Conservation (phyloP, 2,888 invertebrate species). For the Aricia artaxerxes region DNA sequence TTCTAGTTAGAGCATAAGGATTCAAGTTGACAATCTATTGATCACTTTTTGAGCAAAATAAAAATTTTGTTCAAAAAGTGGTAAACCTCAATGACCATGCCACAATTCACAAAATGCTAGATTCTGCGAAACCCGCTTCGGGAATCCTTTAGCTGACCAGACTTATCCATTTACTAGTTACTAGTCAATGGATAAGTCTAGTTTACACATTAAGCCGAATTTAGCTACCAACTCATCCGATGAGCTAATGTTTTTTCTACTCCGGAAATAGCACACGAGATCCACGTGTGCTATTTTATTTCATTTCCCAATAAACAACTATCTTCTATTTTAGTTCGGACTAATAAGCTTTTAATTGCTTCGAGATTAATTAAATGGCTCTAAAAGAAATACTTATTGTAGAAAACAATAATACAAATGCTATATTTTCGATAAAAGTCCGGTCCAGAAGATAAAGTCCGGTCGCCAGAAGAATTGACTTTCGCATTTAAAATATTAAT, state of each 20-base stretch:
- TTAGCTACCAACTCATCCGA: not conserved
- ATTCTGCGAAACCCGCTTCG: too few relatives aligned
- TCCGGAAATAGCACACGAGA: not conserved
- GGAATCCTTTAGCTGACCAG: too few relatives aligned
- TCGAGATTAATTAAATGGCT: not conserved
- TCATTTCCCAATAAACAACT: not conserved
- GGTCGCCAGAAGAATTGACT: too few relatives aligned
- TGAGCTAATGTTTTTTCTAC: not conserved
- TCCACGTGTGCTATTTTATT: slow-evolving; percentile 15
- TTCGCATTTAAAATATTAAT: too few relatives aligned
- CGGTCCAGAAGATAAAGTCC: too few relatives aligned
- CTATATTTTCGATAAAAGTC: too few relatives aligned
- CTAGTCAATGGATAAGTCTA: not conserved
- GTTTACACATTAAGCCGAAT: not conserved
- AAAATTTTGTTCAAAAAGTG: too few relatives aligned
- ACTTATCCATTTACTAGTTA: not conserved
- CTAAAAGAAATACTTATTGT: not conserved
- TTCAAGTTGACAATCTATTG: too few relatives aligned
- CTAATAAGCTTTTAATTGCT: not conserved
- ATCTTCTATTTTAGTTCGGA: not conserved
- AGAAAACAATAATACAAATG: not conserved
- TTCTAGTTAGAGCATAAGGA: not conserved
- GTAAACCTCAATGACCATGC: too few relatives aligned
- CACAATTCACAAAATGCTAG: too few relatives aligned
- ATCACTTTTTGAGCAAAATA: too few relatives aligned